Evolutionary conservation across 2,797 vertebrate species (phyloP).

Genomic region (Mormyrops boulengeri): DNA sequence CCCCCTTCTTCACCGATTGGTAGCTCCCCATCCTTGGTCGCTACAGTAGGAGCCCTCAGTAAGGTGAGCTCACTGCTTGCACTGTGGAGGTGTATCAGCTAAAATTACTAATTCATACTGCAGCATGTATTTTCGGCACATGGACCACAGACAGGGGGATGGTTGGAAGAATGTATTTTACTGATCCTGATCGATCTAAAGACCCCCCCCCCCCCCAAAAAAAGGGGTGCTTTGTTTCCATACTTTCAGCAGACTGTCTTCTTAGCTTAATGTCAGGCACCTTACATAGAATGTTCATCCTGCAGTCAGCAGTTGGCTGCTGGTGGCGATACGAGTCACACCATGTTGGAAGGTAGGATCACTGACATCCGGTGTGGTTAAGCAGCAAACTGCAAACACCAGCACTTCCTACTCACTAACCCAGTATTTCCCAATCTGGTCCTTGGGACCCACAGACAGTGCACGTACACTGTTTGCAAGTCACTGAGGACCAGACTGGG

Average conservation of each 20-base stretch:
- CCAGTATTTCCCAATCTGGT: background rate
- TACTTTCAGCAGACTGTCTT: background rate
- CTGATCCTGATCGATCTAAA: background rate
- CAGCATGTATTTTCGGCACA: background rate
- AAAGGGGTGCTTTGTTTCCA: background rate
- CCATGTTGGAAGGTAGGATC: background rate
- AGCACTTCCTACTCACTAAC: background rate
- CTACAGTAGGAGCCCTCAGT: slow-evolving; percentile 51
- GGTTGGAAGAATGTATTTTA: background rate
- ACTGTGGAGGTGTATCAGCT: background rate
- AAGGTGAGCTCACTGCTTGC: slow-evolving; percentile 43
- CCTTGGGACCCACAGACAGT: background rate
- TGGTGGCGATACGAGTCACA: background rate
- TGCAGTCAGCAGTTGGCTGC: background rate
- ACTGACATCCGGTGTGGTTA: background rate
- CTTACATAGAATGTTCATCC: background rate
- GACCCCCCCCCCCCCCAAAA: background rate
- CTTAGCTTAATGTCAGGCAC: background rate
- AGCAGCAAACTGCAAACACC: background rate
- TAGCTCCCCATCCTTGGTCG: slow-evolving; percentile 34
- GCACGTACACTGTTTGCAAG: background rate
- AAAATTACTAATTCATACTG: background rate
- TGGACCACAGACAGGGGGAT: background rate
- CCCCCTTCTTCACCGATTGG: slow-evolving; percentile 30
- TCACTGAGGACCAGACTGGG: background rate